phyloP scores from a whole-genome alignment of 2,888 invertebrate species.

The Rhingia campestris region DNA sequence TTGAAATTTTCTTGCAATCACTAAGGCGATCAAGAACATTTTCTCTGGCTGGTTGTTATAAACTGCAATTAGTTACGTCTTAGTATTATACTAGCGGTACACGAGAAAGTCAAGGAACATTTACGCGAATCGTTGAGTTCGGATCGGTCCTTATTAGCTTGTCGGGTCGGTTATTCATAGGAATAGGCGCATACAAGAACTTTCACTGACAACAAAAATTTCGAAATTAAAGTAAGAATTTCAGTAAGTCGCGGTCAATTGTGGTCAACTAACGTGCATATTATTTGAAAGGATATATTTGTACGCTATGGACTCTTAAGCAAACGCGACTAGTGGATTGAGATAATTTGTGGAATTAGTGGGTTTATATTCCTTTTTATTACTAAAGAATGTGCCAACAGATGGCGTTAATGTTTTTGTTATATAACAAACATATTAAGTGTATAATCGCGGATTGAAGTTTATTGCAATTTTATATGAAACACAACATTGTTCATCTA shows the following conservation, averaged over 20 bases:
- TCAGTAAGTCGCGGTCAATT: too few species aligned
- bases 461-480: not conserved
- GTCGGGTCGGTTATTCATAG: too few species aligned
- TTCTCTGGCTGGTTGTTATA: conserved; percentile 10
- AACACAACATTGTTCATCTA: not conserved
- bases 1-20: conserved; percentile 39
- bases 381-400: too few species aligned
- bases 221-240: not conserved
- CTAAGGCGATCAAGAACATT: conserved; percentile 28
- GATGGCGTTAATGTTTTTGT: too few species aligned
- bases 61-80: conserved; percentile 13
- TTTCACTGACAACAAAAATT: not conserved
- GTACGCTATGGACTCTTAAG: not conserved
- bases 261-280: conserved; percentile 15
- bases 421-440: not conserved
- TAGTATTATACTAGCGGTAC: conserved; percentile 11
- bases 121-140: not conserved
- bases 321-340: not conserved
- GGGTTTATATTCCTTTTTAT: too few species aligned
- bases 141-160: not conserved
- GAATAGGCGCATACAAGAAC: not conserved
- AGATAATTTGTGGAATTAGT: too few species aligned
- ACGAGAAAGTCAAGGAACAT: conserved; percentile 16
- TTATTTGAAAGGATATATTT: conserved; percentile 4
- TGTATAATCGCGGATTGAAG: not conserved